Evolutionary conservation across 2,888 invertebrate genomes (phyloP), one percentile per base, ranked within the genome.

Genomic region (Capitulum mitella): DNA sequence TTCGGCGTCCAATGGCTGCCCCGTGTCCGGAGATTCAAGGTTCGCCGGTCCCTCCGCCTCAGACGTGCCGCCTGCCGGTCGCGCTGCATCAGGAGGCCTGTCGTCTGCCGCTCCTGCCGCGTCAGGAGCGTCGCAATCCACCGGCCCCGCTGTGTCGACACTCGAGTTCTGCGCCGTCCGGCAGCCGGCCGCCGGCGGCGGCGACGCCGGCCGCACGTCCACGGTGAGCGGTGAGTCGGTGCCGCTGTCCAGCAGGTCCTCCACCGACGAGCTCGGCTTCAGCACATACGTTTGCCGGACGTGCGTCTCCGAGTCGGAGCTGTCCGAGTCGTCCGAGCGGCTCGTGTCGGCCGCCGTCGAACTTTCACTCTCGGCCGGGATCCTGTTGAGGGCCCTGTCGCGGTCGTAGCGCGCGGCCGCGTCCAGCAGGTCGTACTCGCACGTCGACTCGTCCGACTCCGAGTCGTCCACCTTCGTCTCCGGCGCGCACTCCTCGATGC

Each of bases 171-270:
- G n/a, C n/a, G 43, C 6, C 43, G 43, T 8, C 43, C 43, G 43
- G 43, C 6, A 43, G 43, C 43, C 43, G 43, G 43, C 43, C 43
- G 43, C 43, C 43, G 43, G 12, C 16, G 32, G 32, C 6, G n/a
- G 61, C 16, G 61, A 32, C 32, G n/a, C 14, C n/a, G 61, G 32
- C 61, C 61, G 61, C 14, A 32, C 61, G 32, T 61, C 61, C 37
- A 70, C 70, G 2, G 70, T 70, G 22, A 70, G 37, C 70, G 70
- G 70, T 6, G 70, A 70, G 37, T 70, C 70, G 22, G 37, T 70
- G 70, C 70, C 70, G 37, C 70, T 70, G 70, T 70, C 70, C 37
- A 70, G 70, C 34, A 70, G 37, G 3, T 70, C 70, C 70, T 70
- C 70, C 19, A 70, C 37, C 26, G 70, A 70, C 22, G 70, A 70